Evolutionary conservation across 2,797 vertebrate species (phyloP).

Genomic region (Labroides dimidiatus): DNA sequence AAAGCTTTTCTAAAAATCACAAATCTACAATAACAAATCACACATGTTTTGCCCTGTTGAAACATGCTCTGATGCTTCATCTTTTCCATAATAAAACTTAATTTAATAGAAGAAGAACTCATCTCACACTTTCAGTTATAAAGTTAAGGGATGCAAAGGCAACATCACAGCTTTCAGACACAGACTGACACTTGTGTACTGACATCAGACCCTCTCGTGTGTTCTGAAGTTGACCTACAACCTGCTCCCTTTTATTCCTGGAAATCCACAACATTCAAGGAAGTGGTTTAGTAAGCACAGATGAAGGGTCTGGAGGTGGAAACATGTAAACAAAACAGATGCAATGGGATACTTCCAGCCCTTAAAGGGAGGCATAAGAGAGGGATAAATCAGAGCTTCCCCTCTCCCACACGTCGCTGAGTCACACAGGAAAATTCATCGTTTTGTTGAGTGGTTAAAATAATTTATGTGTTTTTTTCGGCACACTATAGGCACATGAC

Average conservation of each 20-base stretch:
- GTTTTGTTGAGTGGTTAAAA: slow-evolving; percentile 63
- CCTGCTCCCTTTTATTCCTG: slow-evolving; percentile 64
- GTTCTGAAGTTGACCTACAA: slow-evolving; percentile 47
- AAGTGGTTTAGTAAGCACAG: slow-evolving; percentile 68
- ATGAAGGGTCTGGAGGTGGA: slow-evolving; percentile 60
- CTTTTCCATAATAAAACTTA: not conserved
- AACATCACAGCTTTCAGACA: slow-evolving; percentile 49
- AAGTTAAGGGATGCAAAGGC: slow-evolving; percentile 25
- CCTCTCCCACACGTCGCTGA: slow-evolving; percentile 31
- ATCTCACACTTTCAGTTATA: slow-evolving; percentile 4
- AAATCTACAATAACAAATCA: not conserved
- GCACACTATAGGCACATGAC: slow-evolving; percentile 60
- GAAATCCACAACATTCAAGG: slow-evolving; percentile 61
- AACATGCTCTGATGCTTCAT: slow-evolving; percentile 4
- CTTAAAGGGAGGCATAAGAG: slow-evolving; percentile 54
- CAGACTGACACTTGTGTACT: slow-evolving; percentile 31
- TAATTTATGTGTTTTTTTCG: slow-evolving; percentile 76
- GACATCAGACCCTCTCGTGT: slow-evolving; percentile 65
- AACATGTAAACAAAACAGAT: slow-evolving; percentile 58
- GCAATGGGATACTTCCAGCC: slow-evolving; percentile 44
- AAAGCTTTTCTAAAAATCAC: not conserved
- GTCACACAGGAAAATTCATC: slow-evolving; percentile 48
- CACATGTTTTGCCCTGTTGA: not conserved
- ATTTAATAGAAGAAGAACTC: not conserved
- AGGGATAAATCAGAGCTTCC: slow-evolving; percentile 44